Evolutionary conservation across 2,888 invertebrate genomes (phyloP).

Genomic region (Ametastegia equiseti): DNA sequence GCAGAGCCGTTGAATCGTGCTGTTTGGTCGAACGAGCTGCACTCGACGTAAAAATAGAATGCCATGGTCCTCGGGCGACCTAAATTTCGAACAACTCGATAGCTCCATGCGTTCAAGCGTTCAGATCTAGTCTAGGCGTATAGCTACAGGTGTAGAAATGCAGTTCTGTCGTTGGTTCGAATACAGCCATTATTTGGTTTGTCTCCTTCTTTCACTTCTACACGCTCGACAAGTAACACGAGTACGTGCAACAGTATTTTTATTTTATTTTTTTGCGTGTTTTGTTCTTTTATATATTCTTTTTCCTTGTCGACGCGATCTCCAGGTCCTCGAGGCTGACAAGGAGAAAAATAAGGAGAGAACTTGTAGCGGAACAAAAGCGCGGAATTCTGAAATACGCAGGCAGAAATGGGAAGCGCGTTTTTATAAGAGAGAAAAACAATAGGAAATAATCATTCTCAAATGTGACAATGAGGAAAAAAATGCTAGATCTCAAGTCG

Average conservation of each 20-base stretch:
- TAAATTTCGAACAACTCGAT: slow-evolving; percentile 56
- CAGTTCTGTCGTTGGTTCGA: slow-evolving; percentile 13
- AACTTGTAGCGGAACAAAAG: not conserved
- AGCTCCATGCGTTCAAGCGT: not conserved
- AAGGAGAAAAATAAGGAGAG: not conserved
- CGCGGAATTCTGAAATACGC: not conserved
- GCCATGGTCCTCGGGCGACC: slow-evolving; percentile 54
- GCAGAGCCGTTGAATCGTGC: slow-evolving; percentile 53
- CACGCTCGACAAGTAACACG: not conserved
- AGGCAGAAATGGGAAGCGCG: not conserved
- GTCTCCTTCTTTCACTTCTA: not conserved
- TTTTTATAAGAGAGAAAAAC: not conserved
- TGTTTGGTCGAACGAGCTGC: slow-evolving; percentile 51
- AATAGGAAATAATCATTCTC: not conserved
- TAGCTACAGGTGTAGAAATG: slow-evolving; percentile 5
- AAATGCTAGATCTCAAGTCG: not conserved
- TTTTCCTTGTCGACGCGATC: not conserved
- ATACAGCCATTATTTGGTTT: slow-evolving; percentile 5
- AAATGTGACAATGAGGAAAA: not conserved
- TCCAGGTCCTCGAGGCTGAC: not conserved
- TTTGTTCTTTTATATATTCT: not conserved
- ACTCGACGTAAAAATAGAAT: slow-evolving; percentile 55
- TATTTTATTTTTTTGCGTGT: not conserved
- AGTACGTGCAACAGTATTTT: not conserved
- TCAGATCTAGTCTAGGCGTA: not conserved